Evolutionary conservation across 2,113 vertebrate genomes (phyloP), one percentile per base, ranked within the genome.

Genomic region (Hemichromis elongatus): DNA sequence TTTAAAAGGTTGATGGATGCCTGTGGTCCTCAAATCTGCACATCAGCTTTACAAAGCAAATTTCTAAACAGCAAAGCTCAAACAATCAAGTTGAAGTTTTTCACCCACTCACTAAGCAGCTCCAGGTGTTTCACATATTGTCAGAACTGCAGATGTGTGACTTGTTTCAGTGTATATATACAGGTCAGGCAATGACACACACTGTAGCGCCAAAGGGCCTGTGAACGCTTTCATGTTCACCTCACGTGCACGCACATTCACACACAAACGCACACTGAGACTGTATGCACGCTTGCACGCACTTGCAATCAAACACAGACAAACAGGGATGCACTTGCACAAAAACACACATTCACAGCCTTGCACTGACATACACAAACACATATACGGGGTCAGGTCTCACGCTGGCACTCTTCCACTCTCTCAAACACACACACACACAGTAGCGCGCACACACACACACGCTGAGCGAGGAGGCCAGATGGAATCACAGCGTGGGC

Each of bases 401-500:
- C 42, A 30, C 79, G 81, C 82, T 90, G 91, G 83, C 59, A 13
- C 85, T 53, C 53, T 50, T 87, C 50, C 83, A 75, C 73, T 26
- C 12, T 42, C 79, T 75, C 84, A 84, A 42, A 84, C 84, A 83
- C 84, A 73, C 81, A 82, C 89, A 79, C 89, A 78, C 73, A 89
- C 7, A 81, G 18, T 77, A 79, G 83, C 63, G 9, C 68, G 59
- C 63, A 77, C 80, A 70, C 80, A 83, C 88, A 50, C 85, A 77
- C 84, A 88, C 1, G 56, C 86, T 87, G 86, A 91, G 90, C 55
- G 19, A 88, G 80, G 66, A 91, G 91, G 93, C 88, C 95, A 96
- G 94, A 96, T 96, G 96, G 95, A 95, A 77, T 88, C 90, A 73
- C 95, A 93, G 94, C 79, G 88, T 96, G 95, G 91, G 94, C 83